Percentiles rank a stretch among this genome's conserved stretches.
Evolutionary conservation across 2,888 invertebrate species (phyloP).

Genomic region (Agrochola macilenta): DNA sequence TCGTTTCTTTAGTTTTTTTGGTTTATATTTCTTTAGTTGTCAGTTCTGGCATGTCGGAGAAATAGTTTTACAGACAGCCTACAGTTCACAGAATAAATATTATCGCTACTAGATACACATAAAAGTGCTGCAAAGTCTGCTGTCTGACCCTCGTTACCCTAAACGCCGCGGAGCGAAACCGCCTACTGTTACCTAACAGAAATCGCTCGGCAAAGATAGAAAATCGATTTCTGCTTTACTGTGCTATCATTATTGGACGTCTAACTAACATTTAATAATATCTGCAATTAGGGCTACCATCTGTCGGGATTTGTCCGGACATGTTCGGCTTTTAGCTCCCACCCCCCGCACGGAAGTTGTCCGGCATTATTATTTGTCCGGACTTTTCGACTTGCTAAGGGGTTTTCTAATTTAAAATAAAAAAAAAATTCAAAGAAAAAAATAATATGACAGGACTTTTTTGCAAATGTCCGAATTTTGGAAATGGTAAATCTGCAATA

Average conservation of each 20-base stretch:
- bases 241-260: not conserved
- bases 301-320: too few species aligned
- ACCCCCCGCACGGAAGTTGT: too few species aligned
- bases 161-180: not conserved
- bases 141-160: constrained; percentile 25
- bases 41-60: not conserved
- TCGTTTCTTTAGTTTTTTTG: too few species aligned
- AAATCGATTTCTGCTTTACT: constrained; percentile 13
- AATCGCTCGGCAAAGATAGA: not conserved
- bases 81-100: not conserved
- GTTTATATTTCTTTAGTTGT: not conserved
- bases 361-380: too few species aligned
- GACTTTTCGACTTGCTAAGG: too few species aligned
- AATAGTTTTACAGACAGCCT: not conserved
- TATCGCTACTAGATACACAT: not conserved
- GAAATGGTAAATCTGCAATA: too few species aligned
- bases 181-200: not conserved
- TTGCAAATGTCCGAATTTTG: too few species aligned
- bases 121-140: not conserved
- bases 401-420: too few species aligned
- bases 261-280: not conserved
- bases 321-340: too few species aligned
- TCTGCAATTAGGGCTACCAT: too few species aligned
- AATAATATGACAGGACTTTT: too few species aligned
- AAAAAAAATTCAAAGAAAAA: too few species aligned